Evolutionary conservation across 2,888 invertebrate genomes (phyloP), one percentile per base, ranked within the genome.

Genomic region (Tetranychus piercei): DNA sequence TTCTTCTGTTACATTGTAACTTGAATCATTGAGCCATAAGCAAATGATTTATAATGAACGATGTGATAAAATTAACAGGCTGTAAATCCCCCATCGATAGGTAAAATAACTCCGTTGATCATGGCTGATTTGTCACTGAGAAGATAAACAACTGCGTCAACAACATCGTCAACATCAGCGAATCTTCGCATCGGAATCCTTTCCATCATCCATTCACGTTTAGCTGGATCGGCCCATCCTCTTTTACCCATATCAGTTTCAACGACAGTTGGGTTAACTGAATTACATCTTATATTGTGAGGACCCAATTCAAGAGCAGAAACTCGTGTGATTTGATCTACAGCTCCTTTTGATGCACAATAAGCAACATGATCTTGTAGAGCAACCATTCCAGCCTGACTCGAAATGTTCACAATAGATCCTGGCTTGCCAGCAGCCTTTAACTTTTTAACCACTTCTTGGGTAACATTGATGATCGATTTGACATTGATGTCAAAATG

Each of bases 181-280:
- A 88, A 88, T 80, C 85, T 83, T 79, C 88, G 87, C 15, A 94
- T 82, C 0, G 95, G 95, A 82, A 94, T 94, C 82, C 88, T 89
- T 1, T 86, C 86, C 73, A 90, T 80, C 87, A 95, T 87, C 0
- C 85, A 86, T 1, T 85, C 84, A 0, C 89, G 87, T 80, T 90
- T 90, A 0, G 82, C 84, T 0, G 91, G 89, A 80, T 92, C 90
- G 15, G 88, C 86, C 96, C 95, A 97, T 20, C 78, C 79, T 76
- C 73, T 72, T 44, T 75, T 86, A 0, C 94, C 94, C 90, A 96
- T 89, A 74, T 89, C 90, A 0, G 96, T 96, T 85, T 93, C 84
- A n/a, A 94, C 89, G 0, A 93, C 94, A 0, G 95, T 96, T 0
- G 96, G 96, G 82, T 94, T 94, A 0, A 96, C 89, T 20, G 88